phyloP scores from a whole-genome alignment of 2,113 vertebrate genomes.

The Antennarius striatus region DNA sequence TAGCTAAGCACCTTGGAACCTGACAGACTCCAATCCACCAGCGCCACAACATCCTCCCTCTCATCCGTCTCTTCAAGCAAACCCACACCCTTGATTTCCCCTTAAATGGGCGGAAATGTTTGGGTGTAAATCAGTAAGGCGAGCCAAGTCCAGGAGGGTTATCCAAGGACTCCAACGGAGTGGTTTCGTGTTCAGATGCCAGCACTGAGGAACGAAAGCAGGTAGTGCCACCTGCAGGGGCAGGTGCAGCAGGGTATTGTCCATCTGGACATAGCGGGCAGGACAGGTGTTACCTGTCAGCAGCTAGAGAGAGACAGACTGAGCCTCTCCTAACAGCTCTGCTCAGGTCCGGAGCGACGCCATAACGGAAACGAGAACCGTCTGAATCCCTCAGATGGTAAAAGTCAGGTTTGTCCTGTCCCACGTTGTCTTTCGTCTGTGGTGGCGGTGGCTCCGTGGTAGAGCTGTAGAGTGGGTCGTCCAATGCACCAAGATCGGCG shows the following conservation, averaged over 20 bases:
- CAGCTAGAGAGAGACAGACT: conserved; percentile 1
- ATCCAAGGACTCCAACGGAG: conserved; percentile 17
- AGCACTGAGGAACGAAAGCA: conserved; percentile 50
- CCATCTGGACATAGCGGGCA: conserved; percentile 63
- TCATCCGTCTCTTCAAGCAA: neutral
- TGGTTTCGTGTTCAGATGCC: conserved; percentile 38
- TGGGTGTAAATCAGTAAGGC: neutral
- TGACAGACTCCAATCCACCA: too few relatives aligned
- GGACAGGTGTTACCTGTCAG: conserved; percentile 70
- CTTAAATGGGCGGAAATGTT: neutral
- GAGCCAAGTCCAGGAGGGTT: conserved; percentile 31
- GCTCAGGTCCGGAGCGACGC: neutral
- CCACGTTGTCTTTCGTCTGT: neutral
- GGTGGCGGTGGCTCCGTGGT: too few relatives aligned
- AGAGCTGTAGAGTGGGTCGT: too few relatives aligned
- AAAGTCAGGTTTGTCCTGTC: conserved; percentile 2
- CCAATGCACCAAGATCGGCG: too few relatives aligned
- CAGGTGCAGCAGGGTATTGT: conserved; percentile 53
- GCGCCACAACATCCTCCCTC: neutral
- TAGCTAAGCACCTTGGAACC: too few relatives aligned
- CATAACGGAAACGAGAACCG: conserved; percentile 1
- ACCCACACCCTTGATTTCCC: neutral
- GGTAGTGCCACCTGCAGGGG: conserved; percentile 42
- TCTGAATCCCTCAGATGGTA: conserved; percentile 4
- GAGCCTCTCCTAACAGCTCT: neutral